Evolutionary conservation across 2,113 vertebrate species (phyloP).

Genomic region (Mesocricetus auratus): DNA sequence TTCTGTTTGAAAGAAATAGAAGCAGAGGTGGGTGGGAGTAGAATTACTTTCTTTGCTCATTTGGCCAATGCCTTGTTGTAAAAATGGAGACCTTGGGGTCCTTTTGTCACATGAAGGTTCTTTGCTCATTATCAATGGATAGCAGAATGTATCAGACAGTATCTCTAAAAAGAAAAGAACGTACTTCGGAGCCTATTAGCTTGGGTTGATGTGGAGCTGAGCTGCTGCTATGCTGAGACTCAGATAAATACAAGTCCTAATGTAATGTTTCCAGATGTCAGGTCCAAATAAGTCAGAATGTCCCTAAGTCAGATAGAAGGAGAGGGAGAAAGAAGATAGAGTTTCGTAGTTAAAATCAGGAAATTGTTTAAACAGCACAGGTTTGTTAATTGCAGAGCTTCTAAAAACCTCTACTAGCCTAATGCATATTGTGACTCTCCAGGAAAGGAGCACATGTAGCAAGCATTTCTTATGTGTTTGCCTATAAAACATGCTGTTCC

Average conservation of each 20-base stretch:
- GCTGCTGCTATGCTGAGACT: background rate
- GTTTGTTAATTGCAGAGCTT: conserved; percentile 46
- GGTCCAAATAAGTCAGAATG: conserved; percentile 29
- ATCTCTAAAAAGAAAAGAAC: background rate
- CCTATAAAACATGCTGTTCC: background rate
- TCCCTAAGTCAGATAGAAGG: background rate
- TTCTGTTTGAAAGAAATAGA: conserved; percentile 39
- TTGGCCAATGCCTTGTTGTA: background rate
- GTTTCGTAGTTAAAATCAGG: conserved; percentile 40
- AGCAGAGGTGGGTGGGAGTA: background rate
- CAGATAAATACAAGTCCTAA: background rate
- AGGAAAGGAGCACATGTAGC: conserved; percentile 1
- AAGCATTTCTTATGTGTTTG: conserved; percentile 48
- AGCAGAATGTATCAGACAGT: background rate
- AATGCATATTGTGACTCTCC: background rate
- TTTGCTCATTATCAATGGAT: conserved; percentile 34
- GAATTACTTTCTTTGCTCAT: background rate
- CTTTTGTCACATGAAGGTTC: background rate
- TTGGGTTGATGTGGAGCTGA: background rate
- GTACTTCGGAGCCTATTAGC: background rate
- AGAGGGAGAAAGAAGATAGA: background rate
- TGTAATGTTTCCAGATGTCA: background rate
- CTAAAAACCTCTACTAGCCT: background rate
- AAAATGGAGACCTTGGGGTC: background rate
- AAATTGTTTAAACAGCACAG: conserved; percentile 48